phyloP scores from a whole-genome alignment of 2,113 vertebrate genomes.

The Bucco capensis region DNA sequence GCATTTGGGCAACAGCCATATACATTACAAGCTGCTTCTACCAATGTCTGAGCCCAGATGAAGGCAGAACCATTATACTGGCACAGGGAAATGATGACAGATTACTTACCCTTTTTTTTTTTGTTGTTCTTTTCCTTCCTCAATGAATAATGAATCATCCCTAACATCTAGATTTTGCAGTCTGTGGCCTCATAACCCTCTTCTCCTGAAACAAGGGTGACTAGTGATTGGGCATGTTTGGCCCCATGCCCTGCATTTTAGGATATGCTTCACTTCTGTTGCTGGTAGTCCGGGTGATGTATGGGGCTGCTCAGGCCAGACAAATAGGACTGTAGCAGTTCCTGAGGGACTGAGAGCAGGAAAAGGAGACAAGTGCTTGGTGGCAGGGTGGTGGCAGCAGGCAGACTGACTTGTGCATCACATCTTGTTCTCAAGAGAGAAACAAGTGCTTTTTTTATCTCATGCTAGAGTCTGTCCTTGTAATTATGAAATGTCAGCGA shows the following conservation, averaged over 20 bases:
- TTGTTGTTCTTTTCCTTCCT: background rate
- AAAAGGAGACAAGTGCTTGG: background rate
- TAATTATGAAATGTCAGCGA: background rate
- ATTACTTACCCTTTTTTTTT: background rate
- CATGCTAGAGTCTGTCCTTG: background rate
- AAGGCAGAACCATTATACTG: background rate
- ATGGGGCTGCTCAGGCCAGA: constrained; percentile 39
- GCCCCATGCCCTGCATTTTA: constrained; percentile 52
- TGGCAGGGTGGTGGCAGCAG: constrained; percentile 46
- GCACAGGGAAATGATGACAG: background rate
- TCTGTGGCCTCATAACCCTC: background rate
- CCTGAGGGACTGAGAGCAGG: constrained; percentile 33
- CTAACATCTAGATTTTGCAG: background rate
- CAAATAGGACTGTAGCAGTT: constrained; percentile 30
- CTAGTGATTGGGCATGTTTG: constrained; percentile 33
- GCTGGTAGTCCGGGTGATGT: constrained; percentile 53
- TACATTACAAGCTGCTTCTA: background rate
- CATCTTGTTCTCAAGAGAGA: background rate
- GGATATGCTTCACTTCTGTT: constrained; percentile 37
- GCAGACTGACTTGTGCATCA: constrained; percentile 36
- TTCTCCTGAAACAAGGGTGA: background rate
- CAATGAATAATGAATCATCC: background rate
- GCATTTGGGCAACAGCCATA: background rate
- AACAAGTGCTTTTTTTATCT: background rate
- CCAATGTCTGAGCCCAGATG: background rate